Evolutionary conservation across 2,113 vertebrate species (phyloP).

Genomic region (Ovibos moschatus): DNA sequence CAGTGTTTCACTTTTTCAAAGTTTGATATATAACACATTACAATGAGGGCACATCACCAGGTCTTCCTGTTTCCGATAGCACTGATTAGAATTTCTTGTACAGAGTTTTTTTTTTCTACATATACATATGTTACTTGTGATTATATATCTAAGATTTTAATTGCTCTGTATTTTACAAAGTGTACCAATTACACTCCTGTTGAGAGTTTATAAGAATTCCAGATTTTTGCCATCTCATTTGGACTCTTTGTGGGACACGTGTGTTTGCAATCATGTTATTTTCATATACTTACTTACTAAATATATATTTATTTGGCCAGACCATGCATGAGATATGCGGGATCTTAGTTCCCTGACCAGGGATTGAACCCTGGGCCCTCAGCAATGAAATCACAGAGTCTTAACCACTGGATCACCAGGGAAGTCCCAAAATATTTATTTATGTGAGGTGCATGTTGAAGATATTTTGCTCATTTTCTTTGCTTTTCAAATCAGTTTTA

Average conservation of each 20-base stretch:
- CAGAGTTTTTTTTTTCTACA: too few species aligned
- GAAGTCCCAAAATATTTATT: not conserved
- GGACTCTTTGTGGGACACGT: too few species aligned
- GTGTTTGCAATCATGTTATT: too few species aligned
- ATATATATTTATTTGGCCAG: not conserved
- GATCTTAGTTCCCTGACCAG: not conserved
- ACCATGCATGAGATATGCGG: rapidly evolving
- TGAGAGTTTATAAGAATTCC: too few species aligned
- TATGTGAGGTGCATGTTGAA: not conserved
- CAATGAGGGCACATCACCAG: not conserved
- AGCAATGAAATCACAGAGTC: not conserved
- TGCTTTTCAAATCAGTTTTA: not conserved
- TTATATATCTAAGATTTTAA: too few species aligned
- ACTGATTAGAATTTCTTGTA: too few species aligned
- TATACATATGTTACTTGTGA: too few species aligned
- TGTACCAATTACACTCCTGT: too few species aligned
- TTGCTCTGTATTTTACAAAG: too few species aligned
- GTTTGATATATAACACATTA: not conserved
- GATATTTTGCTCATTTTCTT: not conserved
- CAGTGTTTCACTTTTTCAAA: not conserved
- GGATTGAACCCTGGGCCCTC: not conserved
- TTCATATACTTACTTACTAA: not conserved
- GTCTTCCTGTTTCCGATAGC: too few species aligned
- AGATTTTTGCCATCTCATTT: too few species aligned
- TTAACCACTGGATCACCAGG: not conserved